Percentiles rank a stretch among this genome's conserved stretches.
Conservation (phyloP, 2,797 vertebrate species). For the Acridotheres tristis region DNA sequence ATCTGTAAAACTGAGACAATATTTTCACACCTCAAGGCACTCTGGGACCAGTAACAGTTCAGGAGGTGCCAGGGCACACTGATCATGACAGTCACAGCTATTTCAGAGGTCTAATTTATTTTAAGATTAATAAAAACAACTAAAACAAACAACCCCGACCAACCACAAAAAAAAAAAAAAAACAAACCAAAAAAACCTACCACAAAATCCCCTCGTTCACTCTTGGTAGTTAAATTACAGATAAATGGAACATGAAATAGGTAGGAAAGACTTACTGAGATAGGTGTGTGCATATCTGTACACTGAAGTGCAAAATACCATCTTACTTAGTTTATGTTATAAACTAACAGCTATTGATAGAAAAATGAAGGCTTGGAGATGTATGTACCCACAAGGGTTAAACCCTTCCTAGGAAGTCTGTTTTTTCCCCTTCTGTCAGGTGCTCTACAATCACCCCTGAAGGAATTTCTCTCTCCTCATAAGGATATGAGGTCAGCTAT, state of each 20-base stretch:
- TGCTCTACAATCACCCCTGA: conserved; percentile 10
- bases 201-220: neutral
- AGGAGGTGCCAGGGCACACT: neutral
- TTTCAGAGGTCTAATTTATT: neutral
- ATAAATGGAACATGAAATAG: neutral
- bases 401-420: neutral
- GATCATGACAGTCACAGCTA: neutral
- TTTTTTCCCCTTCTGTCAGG: neutral
- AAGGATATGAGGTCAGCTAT: conserved; percentile 48
- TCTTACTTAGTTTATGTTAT: neutral
- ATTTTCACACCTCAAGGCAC: neutral
- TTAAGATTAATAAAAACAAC: neutral
- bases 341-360: neutral
- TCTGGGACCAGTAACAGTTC: neutral
- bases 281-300: neutral
- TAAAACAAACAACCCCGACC: neutral
- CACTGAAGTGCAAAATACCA: neutral
- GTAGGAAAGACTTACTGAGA: neutral
- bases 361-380: neutral
- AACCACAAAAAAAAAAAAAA: neutral
- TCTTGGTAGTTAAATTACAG: neutral
- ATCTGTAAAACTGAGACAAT: neutral
- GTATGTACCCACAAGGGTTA: neutral
- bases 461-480: conserved; percentile 26
- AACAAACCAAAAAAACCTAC: too few species aligned